Percentiles rank a stretch among this genome's conserved stretches.
phyloP scores from a whole-genome alignment of 1,140 invertebrate genomes.

The Atta colombica region DNA sequence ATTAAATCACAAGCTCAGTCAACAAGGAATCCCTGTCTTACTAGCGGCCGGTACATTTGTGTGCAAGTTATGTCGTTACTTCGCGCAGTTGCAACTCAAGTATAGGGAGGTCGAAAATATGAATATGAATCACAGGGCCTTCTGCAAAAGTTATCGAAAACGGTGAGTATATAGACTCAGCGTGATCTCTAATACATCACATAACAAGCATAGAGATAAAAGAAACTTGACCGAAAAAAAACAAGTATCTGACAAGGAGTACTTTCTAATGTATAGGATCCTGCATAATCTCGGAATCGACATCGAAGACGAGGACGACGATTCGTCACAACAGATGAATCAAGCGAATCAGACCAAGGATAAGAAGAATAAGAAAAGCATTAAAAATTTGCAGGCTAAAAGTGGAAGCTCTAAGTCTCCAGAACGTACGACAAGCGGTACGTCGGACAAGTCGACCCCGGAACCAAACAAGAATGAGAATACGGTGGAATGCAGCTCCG shows the following conservation, averaged over 20 bases:
- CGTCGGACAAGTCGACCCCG: slow-evolving; percentile 78
- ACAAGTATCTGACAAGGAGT: not conserved
- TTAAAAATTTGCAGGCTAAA: slow-evolving; percentile 76
- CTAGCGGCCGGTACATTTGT: slow-evolving; percentile 87
- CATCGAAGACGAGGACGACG: slow-evolving; percentile 88
- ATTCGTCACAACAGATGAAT: slow-evolving; percentile 78
- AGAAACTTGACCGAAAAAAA: slow-evolving; percentile 1
- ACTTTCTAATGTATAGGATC: slow-evolving; percentile 86
- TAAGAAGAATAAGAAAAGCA: slow-evolving; percentile 87
- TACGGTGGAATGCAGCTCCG: slow-evolving; percentile 32
- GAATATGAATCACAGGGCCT: slow-evolving; percentile 87
- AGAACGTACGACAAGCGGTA: slow-evolving; percentile 70
- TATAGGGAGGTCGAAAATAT: slow-evolving; percentile 86
- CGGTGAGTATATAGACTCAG: slow-evolving; percentile 85
- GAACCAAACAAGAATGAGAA: slow-evolving; percentile 76
- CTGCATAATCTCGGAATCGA: slow-evolving; percentile 91
- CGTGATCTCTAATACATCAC: slow-evolving; percentile 5
- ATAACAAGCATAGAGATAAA: not conserved
- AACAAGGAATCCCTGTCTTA: slow-evolving; percentile 90
- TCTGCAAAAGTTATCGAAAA: slow-evolving; percentile 90
- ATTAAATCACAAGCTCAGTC: slow-evolving; percentile 89
- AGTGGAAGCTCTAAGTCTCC: slow-evolving; percentile 77
- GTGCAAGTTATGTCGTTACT: slow-evolving; percentile 93
- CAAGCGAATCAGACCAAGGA: slow-evolving; percentile 81
- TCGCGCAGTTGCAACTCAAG: slow-evolving; percentile 90